Evolutionary conservation across 2,113 vertebrate genomes (phyloP).

Genomic region (Salminus brasiliensis): DNA sequence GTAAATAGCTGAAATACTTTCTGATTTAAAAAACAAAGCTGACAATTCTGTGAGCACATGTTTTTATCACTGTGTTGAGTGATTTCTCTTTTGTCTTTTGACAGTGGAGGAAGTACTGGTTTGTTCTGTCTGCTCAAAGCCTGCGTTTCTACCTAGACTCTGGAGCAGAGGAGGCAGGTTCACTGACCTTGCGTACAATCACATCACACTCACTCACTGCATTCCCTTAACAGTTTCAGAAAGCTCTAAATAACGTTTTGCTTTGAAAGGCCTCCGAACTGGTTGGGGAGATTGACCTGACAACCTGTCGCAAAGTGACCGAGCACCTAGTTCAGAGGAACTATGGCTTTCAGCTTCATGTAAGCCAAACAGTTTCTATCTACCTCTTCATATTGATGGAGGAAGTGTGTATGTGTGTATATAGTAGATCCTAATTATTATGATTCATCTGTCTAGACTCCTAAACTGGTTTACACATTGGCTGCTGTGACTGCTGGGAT

Average conservation of each 20-base stretch:
- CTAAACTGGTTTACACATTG: constrained; percentile 58
- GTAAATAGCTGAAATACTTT: too few species aligned
- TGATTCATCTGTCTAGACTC: constrained; percentile 57
- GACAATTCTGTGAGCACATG: too few species aligned
- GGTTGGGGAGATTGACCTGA: constrained; percentile 70
- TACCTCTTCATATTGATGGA: background rate
- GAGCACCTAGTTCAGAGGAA: constrained; percentile 71
- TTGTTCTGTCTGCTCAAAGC: constrained; percentile 69
- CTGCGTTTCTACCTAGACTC: constrained; percentile 72
- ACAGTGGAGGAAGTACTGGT: constrained; percentile 78
- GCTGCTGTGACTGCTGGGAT: constrained; percentile 75
- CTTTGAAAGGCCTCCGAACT: constrained; percentile 62
- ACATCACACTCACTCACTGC: background rate
- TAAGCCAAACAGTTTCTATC: constrained; percentile 46
- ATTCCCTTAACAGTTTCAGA: background rate
- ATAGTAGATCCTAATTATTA: background rate
- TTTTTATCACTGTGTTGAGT: too few species aligned
- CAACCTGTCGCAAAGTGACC: constrained; percentile 65
- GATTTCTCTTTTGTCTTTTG: constrained; percentile 28
- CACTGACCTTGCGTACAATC: background rate
- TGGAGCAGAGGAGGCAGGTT: constrained; percentile 66
- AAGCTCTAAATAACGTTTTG: background rate
- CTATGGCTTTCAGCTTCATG: constrained; percentile 75
- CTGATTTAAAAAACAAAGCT: too few species aligned
- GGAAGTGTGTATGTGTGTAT: background rate